Evolutionary conservation across 1,140 invertebrate species (phyloP).

Genomic region (Drosophila azteca): DNA sequence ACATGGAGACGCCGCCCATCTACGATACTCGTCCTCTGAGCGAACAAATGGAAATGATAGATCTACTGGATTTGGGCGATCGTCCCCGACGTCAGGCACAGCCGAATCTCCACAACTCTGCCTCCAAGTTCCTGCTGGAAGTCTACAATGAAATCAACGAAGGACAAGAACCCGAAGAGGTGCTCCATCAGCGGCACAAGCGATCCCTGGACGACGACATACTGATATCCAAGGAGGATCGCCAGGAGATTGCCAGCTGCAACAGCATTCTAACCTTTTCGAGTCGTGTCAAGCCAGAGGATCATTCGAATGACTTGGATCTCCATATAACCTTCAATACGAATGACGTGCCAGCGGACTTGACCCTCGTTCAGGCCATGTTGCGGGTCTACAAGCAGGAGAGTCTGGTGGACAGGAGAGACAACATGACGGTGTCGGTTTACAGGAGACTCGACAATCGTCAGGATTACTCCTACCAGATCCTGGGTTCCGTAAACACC

Average conservation of each 20-base stretch:
- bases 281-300: slow-evolving; percentile 39
- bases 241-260: slow-evolving; percentile 71
- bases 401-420: slow-evolving; percentile 20
- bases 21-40: slow-evolving; percentile 23
- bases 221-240: slow-evolving; percentile 66
- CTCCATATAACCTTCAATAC: slow-evolving; percentile 68
- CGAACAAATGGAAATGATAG: slow-evolving; percentile 71
- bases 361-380: slow-evolving; percentile 60
- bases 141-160: slow-evolving; percentile 79
- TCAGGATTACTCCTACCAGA: slow-evolving; percentile 55
- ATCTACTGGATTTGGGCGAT: slow-evolving; percentile 63
- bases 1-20: slow-evolving; percentile 22
- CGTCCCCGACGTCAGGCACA: slow-evolving; percentile 38
- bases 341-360: slow-evolving; percentile 68
- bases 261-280: slow-evolving; percentile 78
- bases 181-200: slow-evolving; percentile 61
- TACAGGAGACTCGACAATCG: slow-evolving; percentile 57
- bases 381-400: slow-evolving; percentile 72
- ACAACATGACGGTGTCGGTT: slow-evolving; percentile 62
- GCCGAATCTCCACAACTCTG: slow-evolving; percentile 59
- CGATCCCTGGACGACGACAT: slow-evolving; percentile 68
- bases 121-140: slow-evolving; percentile 76
- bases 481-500: slow-evolving; percentile 65
- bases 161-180: slow-evolving; percentile 62
- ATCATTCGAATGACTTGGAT: slow-evolving; percentile 19